Evolutionary conservation across 2,113 vertebrate genomes (phyloP), one percentile per base, ranked within the genome.

Genomic region (Eurypyga helias): DNA sequence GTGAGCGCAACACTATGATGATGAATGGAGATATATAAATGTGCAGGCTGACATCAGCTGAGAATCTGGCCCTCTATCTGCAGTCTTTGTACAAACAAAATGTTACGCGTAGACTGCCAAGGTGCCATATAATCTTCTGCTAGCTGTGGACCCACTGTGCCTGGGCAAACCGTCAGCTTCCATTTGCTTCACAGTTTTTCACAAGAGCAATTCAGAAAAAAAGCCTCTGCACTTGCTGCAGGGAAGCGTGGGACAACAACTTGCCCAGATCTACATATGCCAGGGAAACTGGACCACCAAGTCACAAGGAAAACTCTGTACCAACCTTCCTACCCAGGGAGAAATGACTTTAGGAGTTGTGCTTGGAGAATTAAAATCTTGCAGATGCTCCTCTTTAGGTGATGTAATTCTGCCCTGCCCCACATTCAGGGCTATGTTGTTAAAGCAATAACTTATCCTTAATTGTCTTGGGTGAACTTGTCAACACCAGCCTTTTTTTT

Each of bases 391-490:
- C 13, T 88, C 36, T 70, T 79, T 52, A 79, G 58, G 65, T 87
- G 65, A 83, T 87, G 89, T 67, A 93, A 94, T 94, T 88, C 82
- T 77, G 85, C 75, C 36, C 21, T 85, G 45, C 81, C 83, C 58
- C 26, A 54, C 41, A 61, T 72, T 72, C 73, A 36, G 52, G 62
- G 25, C 58, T 91, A 16, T 72, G 79, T 84, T 86, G 82, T 83
- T 93, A 58, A 73, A 92, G 87, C 49, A 94, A 88, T 91, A 96
- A 95, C 4, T 96, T 90, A 90, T 36, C 36, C 78, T 61, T 96
- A 93, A 95, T 95, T 93, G 65, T 86, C 85, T 89, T 93, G 83
- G 87, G 65, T 96, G 87, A 96, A 76, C 85, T 90, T 96, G 92
- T 95, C 95, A 97, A 55, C 93, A 78, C 79, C 17, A 92, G 51